Conservation (phyloP, 1,140 invertebrate genomes). For the Brachionus paranguensis region DNA sequence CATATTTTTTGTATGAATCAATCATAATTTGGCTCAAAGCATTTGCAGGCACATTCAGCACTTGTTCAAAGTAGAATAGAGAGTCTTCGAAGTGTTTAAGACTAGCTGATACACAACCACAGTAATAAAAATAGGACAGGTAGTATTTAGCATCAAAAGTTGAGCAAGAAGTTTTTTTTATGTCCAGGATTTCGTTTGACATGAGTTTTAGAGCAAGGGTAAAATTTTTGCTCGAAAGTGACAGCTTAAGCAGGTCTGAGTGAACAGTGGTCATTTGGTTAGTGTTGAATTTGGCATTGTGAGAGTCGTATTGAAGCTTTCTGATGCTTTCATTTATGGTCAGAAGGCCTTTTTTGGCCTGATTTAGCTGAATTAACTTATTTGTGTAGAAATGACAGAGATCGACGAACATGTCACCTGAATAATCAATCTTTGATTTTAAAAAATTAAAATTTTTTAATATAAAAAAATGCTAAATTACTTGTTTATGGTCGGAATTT, state of each 20-base stretch:
- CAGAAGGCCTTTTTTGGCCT: neutral
- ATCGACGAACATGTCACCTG: neutral
- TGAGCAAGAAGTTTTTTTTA: slow-evolving; percentile 71
- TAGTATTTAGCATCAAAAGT: slow-evolving; percentile 86
- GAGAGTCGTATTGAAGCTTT: slow-evolving; percentile 13
- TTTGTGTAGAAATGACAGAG: slow-evolving; percentile 35
- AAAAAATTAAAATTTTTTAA: neutral
- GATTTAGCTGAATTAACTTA: neutral
- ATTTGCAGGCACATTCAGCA: slow-evolving; percentile 80
- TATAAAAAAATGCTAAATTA: neutral
- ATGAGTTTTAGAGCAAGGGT: slow-evolving; percentile 82
- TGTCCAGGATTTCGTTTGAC: slow-evolving; percentile 81
- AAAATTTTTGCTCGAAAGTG: slow-evolving; percentile 80
- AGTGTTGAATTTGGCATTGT: neutral
- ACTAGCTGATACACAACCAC: slow-evolving; percentile 89
- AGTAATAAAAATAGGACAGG: slow-evolving; percentile 90
- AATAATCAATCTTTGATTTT: neutral
- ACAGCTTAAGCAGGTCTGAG: slow-evolving; percentile 68
- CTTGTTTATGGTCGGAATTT: neutral
- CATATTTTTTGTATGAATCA: slow-evolving; percentile 92
- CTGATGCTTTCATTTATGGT: neutral
- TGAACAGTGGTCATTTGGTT: slow-evolving; percentile 82
- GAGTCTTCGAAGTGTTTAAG: slow-evolving; percentile 85
- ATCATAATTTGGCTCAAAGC: slow-evolving; percentile 92
- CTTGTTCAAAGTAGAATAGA: slow-evolving; percentile 81